These are phyloP conservation scores for Enteromius trimaculatus DNA, from an alignment of 2,797 vertebrate species.

Conservation along the genomic window DNA sequence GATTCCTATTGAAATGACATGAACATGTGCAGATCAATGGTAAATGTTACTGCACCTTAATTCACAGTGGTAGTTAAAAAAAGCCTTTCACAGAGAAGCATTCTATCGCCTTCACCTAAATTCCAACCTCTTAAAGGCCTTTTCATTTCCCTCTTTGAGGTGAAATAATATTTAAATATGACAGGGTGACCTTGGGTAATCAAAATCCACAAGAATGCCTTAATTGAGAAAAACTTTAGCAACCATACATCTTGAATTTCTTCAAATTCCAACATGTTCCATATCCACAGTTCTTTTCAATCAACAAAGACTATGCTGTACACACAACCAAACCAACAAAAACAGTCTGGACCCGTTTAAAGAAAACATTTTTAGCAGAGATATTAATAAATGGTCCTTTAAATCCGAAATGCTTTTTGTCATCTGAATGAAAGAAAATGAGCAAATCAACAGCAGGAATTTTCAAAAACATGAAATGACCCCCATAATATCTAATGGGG, in stretches of 20 bases:
- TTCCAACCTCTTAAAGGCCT: slow-evolving; percentile 50
- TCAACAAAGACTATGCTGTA: not conserved
- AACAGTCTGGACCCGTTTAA: not conserved
- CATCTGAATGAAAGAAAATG: not conserved
- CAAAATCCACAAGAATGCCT: slow-evolving; percentile 48
- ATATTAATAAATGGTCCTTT: not conserved
- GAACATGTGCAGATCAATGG: not conserved
- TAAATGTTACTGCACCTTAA: not conserved
- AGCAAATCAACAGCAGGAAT: slow-evolving; percentile 2
- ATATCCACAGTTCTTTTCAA: not conserved
- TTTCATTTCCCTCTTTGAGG: slow-evolving; percentile 59
- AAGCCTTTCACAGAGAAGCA: slow-evolving; percentile 24
- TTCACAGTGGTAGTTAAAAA: not conserved
- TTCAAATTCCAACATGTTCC: not conserved
- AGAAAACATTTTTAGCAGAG: not conserved
- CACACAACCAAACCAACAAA: not conserved
- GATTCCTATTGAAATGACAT: not conserved
- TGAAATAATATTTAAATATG: slow-evolving; percentile 64
- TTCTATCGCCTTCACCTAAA: slow-evolving; percentile 47
- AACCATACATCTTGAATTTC: not conserved
- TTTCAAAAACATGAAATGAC: not conserved
- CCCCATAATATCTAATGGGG: not conserved
- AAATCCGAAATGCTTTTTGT: not conserved
- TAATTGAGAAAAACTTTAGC: not conserved
- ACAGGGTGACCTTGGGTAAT: slow-evolving; percentile 28